Evolutionary conservation across 2,797 vertebrate genomes (phyloP).

Genomic region (Brachyrhaphis roseni): DNA sequence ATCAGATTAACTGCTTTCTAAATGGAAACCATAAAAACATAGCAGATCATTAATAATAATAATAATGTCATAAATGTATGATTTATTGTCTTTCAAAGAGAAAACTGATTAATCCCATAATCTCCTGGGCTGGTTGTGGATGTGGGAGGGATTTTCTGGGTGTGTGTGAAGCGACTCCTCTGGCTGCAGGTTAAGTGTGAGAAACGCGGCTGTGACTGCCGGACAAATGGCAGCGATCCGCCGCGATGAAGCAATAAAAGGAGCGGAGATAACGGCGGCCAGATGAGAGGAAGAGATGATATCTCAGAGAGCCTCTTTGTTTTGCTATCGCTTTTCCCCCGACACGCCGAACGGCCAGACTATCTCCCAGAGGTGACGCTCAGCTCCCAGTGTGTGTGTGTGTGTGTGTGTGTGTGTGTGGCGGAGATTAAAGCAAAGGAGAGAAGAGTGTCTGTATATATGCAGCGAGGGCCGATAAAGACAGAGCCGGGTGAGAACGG

Average conservation of each 20-base stretch:
- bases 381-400: background rate
- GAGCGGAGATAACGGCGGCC: constrained; percentile 29
- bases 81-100: background rate
- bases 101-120: background rate
- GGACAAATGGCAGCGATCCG: constrained; percentile 28
- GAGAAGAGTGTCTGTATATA: constrained; percentile 6
- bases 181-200: constrained; percentile 31
- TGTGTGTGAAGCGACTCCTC: background rate
- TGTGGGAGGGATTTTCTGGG: background rate
- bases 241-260: constrained; percentile 53
- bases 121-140: background rate
- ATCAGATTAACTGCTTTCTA: no score
- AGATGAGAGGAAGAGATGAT: constrained; percentile 52
- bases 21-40: background rate
- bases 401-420: background rate
- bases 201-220: constrained; percentile 22
- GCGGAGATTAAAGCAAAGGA: constrained; percentile 12
- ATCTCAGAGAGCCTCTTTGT: constrained; percentile 38
- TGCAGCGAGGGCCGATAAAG: constrained; percentile 29
- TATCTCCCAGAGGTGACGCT: constrained; percentile 45
- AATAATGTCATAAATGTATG: background rate
- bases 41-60: no score
- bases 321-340: constrained; percentile 44
- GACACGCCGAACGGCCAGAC: constrained; percentile 21
- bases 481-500: constrained; percentile 33